A percentile compares a stretch with the other conserved stretches of the same genome.
Conservation (phyloP, 2,797 vertebrate genomes). For the Oophaga sylvatica region DNA sequence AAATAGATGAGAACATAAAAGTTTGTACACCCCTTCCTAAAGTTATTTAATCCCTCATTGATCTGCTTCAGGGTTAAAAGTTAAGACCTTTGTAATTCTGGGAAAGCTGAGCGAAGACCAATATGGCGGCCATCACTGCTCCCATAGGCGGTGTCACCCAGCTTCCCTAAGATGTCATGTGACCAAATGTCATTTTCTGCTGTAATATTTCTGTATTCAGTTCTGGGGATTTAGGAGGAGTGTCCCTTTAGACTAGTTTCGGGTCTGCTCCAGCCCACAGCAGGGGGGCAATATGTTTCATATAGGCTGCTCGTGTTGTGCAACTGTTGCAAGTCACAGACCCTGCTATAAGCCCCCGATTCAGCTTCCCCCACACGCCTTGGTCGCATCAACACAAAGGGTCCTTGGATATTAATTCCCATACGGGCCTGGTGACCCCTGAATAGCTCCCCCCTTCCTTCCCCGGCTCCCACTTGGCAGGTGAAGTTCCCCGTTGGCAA, state of each 20-base stretch:
- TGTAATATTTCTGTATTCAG: not conserved
- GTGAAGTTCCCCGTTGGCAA: constrained; percentile 50
- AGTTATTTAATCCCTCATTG: not conserved
- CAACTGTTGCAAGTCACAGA: not conserved
- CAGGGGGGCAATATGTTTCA: not conserved
- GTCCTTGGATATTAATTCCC: constrained; percentile 42
- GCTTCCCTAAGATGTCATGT: too few relatives aligned
- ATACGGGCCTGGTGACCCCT: not conserved
- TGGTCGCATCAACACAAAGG: constrained; percentile 39
- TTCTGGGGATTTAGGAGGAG: not conserved
- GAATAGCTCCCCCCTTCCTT: not conserved
- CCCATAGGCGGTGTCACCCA: not conserved
- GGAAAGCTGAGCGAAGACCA: not conserved
- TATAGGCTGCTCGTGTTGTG: not conserved
- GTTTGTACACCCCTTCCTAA: not conserved
- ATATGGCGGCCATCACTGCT: not conserved
- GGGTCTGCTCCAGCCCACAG: not conserved
- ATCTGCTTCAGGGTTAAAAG: not conserved
- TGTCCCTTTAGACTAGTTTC: not conserved
- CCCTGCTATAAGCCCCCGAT: not conserved
- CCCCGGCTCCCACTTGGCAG: constrained; percentile 51
- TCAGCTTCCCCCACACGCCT: not conserved
- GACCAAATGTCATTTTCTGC: too few relatives aligned
- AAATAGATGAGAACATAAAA: not conserved
- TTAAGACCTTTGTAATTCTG: not conserved